Evolutionary conservation across 2,113 vertebrate genomes (phyloP).

Genomic region (Cardinalis cardinalis): DNA sequence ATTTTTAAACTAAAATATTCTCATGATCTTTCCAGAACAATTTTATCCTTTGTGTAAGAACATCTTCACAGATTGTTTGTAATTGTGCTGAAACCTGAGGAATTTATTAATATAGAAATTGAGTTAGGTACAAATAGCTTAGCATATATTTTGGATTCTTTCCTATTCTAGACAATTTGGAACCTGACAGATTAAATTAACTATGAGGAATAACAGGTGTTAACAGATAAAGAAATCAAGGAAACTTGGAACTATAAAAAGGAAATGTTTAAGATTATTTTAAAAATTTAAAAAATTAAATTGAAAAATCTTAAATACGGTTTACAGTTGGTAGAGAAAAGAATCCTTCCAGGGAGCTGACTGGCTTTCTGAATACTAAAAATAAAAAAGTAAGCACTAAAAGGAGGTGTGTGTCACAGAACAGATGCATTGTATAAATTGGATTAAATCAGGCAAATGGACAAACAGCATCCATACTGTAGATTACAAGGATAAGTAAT

Average conservation of each 20-base stretch:
- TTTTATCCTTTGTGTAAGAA: neutral
- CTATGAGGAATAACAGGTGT: neutral
- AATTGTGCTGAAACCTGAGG: neutral
- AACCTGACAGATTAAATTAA: slow-evolving; percentile 26
- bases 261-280: neutral
- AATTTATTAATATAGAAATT: slow-evolving; percentile 9
- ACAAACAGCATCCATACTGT: neutral
- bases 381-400: neutral
- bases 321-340: neutral
- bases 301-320: neutral
- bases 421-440: accelerated
- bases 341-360: neutral
- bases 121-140: neutral
- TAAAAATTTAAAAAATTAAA: neutral
- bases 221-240: neutral
- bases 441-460: neutral
- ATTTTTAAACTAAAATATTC: neutral
- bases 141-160: neutral
- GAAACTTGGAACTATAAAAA: neutral
- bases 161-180: slow-evolving; percentile 24
- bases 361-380: neutral
- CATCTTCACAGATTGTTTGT: neutral
- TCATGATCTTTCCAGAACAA: neutral
- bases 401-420: neutral
- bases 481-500: neutral